Base-by-base conservation (phyloP, 2,888 invertebrate species). In the Brenthis ino region DNA sequence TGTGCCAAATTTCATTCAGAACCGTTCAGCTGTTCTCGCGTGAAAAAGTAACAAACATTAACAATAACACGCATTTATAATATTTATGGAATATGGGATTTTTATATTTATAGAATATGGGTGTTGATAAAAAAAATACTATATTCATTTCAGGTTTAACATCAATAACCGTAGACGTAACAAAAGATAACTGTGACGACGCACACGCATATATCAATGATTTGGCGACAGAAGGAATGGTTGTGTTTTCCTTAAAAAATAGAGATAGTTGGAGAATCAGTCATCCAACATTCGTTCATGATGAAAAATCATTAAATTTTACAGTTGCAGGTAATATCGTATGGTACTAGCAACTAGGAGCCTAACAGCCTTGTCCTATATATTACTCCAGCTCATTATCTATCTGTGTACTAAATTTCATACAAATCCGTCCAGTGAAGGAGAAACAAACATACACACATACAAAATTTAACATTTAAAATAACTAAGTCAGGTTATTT, bases 161-260 rank as follows among this genome's bases (percentile, higher is more conserved):
- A 0, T 95, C 96, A 69, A 93, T 96, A 37, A 94, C 95, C 0
- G 93, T 97, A 0, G 97, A 97, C 75, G 94, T 95, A 0, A 89
- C 93, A 0, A 79, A 88, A 0, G 77, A 87, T 0, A 82, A 87
- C 0, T 97, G 97, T 75, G 92, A 93, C 13, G 88, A 95, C 48
- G 95, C 97, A 0, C 94, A 88, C 82, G 96, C 95, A 0, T 97
- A 97, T 80, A 93, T 96, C 68, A 96, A 96, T 1, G 96, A 96
- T 82, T 80, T 95, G 14, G 92, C 93, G 0, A 94, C 94, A 0
- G 94, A 94, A 65, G 95, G 95, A 0, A 76, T 96, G 53, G 87
- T 90, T 2, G 94, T 95, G 0, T 95, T 94, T 82, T 95, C 95
- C 13, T 85, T 94, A 74, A 91, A 91, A 48, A 82, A 90, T 0